Evolutionary conservation across 1,140 invertebrate genomes (phyloP).

Genomic region (Euwallacea fornicatus): DNA sequence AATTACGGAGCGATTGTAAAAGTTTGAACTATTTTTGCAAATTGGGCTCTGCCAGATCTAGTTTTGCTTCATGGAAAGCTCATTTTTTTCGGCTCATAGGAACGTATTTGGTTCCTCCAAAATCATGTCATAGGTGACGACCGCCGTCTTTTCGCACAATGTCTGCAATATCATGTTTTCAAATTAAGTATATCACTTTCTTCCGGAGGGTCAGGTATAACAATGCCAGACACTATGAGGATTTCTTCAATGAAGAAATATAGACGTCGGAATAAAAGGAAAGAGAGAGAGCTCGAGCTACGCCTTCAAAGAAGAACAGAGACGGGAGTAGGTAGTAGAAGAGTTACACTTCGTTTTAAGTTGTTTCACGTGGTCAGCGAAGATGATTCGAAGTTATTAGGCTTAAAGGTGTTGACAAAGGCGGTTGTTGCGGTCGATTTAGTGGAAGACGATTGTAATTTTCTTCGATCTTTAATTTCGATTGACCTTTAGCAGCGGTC

Average conservation of each 20-base stretch:
- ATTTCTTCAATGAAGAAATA: conserved; percentile 20
- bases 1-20: no score
- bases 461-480: neutral
- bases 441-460: neutral
- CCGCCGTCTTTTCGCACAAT: no score
- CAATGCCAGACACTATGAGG: conserved; percentile 10
- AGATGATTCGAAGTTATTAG: conserved; percentile 19
- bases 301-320: conserved; percentile 1
- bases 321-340: conserved; percentile 13
- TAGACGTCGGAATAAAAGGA: neutral
- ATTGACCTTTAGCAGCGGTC: neutral
- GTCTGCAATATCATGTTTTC: neutral
- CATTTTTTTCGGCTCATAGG: no score
- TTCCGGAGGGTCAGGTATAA: conserved; percentile 9
- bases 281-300: conserved; percentile 10
- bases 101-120: no score
- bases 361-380: conserved; percentile 24
- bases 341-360: conserved; percentile 23
- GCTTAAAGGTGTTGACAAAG: conserved; percentile 13
- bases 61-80: no score
- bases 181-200: conserved; percentile 27
- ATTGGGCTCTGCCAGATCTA: no score
- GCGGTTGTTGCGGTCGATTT: conserved; percentile 4
- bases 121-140: no score
- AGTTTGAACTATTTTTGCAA: no score